These are phyloP conservation scores for Atopsyche davidsoni DNA, from an alignment of 1,140 invertebrate genomes.

Conservation along the genomic window DNA sequence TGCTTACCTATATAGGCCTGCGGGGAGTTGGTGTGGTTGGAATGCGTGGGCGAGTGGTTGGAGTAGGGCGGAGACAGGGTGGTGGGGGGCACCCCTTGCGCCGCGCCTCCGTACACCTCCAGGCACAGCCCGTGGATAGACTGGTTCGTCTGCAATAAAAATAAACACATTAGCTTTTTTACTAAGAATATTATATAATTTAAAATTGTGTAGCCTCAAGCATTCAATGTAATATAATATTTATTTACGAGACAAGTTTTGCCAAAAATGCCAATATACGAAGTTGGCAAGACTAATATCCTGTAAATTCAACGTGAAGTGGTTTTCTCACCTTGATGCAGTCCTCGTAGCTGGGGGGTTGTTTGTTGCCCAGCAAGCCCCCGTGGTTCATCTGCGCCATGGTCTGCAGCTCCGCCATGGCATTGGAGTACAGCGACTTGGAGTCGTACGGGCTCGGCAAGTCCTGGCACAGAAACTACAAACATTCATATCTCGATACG, in stretches of 20 bases:
- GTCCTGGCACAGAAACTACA: slow-evolving; percentile 41
- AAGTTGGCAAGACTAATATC: slow-evolving; percentile 3
- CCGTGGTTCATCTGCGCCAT: slow-evolving; percentile 49
- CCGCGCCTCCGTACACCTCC: slow-evolving; percentile 50
- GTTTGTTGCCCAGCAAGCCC: slow-evolving; percentile 54
- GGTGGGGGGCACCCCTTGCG: slow-evolving; percentile 36
- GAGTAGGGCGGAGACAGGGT: slow-evolving; percentile 72
- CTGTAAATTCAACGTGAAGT: not conserved
- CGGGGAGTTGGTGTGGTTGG: slow-evolving; percentile 73
- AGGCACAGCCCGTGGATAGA: slow-evolving; percentile 52
- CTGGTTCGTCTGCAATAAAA: slow-evolving; percentile 43
- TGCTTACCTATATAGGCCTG: slow-evolving; percentile 57
- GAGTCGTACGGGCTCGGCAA: slow-evolving; percentile 72
- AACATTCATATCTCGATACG: too few relatives aligned
- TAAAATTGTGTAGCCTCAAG: too few relatives aligned
- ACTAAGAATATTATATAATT: not conserved
- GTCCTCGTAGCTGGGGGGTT: slow-evolving; percentile 83
- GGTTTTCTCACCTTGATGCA: slow-evolving; percentile 69
- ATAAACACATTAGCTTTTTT: slow-evolving; percentile 8
- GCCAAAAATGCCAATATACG: too few relatives aligned
- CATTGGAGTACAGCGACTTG: slow-evolving; percentile 72
- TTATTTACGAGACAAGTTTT: too few relatives aligned
- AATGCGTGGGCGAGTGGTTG: slow-evolving; percentile 79
- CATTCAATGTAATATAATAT: too few relatives aligned
- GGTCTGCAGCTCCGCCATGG: slow-evolving; percentile 55